phyloP scores from a whole-genome alignment of 2,797 vertebrate genomes.

The Acanthurus leucopareius region DNA sequence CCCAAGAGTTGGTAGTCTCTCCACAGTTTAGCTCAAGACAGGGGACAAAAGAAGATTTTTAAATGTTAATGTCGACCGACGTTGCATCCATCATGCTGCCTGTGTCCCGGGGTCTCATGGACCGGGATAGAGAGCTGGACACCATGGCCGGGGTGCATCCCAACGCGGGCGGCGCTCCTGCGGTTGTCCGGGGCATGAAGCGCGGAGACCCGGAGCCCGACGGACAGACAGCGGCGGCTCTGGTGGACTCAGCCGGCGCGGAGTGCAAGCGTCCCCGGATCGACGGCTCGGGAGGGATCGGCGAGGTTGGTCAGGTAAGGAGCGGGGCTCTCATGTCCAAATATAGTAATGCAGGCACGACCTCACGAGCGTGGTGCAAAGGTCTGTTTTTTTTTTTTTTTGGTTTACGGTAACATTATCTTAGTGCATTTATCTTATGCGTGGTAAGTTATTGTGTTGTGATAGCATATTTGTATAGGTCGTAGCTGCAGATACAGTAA shows the following conservation, averaged over 20 bases:
- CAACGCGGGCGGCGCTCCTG: constrained; percentile 74
- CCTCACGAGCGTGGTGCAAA: neutral
- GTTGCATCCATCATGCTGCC: constrained; percentile 89
- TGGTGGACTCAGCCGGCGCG: constrained; percentile 82
- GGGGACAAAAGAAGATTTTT: constrained; percentile 67
- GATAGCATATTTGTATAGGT: no score
- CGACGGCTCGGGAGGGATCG: constrained; percentile 82
- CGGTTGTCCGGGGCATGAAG: constrained; percentile 85
- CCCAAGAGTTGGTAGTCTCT: neutral
- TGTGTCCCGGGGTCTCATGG: constrained; percentile 87
- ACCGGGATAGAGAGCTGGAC: constrained; percentile 88
- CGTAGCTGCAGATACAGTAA: constrained; percentile 7
- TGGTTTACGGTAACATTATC: neutral
- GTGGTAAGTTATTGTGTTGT: neutral
- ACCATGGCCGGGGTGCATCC: constrained; percentile 82
- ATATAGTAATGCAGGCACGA: constrained; percentile 10
- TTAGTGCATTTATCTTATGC: neutral
- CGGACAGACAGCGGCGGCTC: constrained; percentile 79
- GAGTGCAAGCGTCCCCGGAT: constrained; percentile 89
- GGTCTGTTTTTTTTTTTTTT: neutral
- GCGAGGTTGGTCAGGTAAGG: constrained; percentile 86
- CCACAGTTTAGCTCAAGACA: constrained; percentile 45
- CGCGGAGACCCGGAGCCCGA: constrained; percentile 89
- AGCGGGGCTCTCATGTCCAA: constrained; percentile 34
- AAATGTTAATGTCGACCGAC: constrained; percentile 92